Evolutionary conservation across 2,797 vertebrate species (phyloP).

Genomic region (Staurois parvus): DNA sequence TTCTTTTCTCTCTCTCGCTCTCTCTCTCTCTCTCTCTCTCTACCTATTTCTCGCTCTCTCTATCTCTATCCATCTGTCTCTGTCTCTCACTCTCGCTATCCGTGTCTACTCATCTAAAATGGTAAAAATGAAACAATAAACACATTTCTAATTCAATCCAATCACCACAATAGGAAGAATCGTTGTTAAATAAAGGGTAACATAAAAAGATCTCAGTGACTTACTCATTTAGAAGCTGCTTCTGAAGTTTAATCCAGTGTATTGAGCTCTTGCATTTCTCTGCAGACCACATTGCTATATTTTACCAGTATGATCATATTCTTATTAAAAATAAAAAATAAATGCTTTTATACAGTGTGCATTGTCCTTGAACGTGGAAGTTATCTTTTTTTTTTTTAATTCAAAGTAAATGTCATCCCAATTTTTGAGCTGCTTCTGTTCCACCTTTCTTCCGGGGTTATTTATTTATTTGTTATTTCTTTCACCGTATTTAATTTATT

Average conservation of each 20-base stretch:
- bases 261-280: constrained; percentile 3
- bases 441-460: constrained; percentile 8
- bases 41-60: too few relatives aligned
- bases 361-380: constrained; percentile 16
- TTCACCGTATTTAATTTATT: constrained; percentile 49
- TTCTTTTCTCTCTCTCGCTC: too few relatives aligned
- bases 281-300: constrained; percentile 1
- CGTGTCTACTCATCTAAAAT: too few relatives aligned
- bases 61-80: too few relatives aligned
- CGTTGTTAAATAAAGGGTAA: not conserved
- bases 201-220: constrained; percentile 21
- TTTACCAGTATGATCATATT: not conserved
- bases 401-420: constrained; percentile 21
- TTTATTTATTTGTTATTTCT: constrained; percentile 32
- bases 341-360: constrained; percentile 9
- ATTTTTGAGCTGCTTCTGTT: constrained; percentile 28
- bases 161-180: not conserved
- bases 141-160: not conserved
- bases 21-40: too few relatives aligned
- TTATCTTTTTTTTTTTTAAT: constrained; percentile 2
- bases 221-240: constrained; percentile 7
- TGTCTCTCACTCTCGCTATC: too few relatives aligned
- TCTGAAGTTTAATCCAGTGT: constrained; percentile 4
- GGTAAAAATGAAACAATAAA: too few relatives aligned
- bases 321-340: not conserved